Percentiles rank a stretch among this genome's conserved stretches.
Conservation (phyloP, 2,888 invertebrate species). For the Drosophila meridiana region DNA sequence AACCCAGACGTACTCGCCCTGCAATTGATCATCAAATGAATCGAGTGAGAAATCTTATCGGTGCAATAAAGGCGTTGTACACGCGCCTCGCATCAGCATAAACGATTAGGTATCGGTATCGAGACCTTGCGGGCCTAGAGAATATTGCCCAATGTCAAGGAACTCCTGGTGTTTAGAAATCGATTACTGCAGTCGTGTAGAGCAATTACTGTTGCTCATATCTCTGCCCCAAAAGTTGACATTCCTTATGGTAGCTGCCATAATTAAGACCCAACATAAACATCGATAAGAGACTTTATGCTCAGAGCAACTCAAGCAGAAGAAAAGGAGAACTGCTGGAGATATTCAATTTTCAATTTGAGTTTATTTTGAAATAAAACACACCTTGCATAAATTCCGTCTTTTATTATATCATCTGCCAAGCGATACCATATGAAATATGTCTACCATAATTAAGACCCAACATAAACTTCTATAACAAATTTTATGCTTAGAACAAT, state of each 20-base stretch:
- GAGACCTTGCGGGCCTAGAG: background rate
- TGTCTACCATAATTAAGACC: constrained; percentile 36
- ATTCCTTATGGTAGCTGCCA: constrained; percentile 27
- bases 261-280: constrained; percentile 31
- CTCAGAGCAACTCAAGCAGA: background rate
- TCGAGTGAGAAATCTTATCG: constrained; percentile 30
- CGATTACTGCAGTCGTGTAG: constrained; percentile 32
- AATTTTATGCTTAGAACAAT: background rate
- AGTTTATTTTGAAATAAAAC: background rate
- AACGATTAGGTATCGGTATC: constrained; percentile 42
- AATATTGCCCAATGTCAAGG: constrained; percentile 34
- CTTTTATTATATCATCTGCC: background rate
- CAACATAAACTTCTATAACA: constrained; percentile 28
- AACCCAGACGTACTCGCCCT: constrained; percentile 97
- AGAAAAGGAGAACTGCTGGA: background rate
- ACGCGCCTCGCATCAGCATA: constrained; percentile 34
- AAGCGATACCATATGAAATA: background rate
- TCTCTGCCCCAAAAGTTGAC: constrained; percentile 1
- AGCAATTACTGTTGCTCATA: constrained; percentile 15
- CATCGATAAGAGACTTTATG: constrained; percentile 23
- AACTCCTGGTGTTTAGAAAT: constrained; percentile 13
- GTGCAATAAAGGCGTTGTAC: constrained; percentile 26
- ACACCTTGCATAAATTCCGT: background rate
- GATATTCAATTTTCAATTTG: background rate
- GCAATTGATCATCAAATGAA: constrained; percentile 49